Conservation (phyloP, 2,113 vertebrate species). For the Theristicus caerulescens region DNA sequence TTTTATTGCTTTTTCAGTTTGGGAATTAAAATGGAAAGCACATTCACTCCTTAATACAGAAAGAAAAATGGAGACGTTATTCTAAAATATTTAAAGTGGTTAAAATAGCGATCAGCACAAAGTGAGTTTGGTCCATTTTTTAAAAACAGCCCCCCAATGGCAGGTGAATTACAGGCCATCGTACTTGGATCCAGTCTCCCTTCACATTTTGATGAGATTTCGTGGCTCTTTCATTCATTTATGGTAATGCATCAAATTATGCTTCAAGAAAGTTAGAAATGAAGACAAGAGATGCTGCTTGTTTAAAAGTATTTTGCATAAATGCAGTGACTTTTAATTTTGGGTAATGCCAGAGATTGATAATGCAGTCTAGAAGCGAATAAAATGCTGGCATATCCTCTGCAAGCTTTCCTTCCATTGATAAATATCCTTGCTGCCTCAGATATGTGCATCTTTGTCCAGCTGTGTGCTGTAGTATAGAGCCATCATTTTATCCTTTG, state of each 20-base stretch:
- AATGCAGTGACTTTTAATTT: conserved; percentile 25
- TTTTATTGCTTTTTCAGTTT: neutral
- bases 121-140: neutral
- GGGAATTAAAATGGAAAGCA: neutral
- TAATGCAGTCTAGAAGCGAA: neutral
- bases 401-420: neutral
- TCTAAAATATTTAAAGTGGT: neutral
- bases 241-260: conserved; percentile 13
- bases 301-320: conserved; percentile 28
- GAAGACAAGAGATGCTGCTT: conserved; percentile 13
- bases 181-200: neutral
- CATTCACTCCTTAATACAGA: neutral
- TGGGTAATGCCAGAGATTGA: neutral
- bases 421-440: neutral
- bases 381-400: neutral
- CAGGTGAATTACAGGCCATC: neutral
- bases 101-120: neutral
- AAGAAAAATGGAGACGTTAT: neutral
- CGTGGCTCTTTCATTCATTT: neutral
- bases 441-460: neutral
- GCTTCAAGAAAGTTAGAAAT: conserved; percentile 20
- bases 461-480: neutral
- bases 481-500: neutral
- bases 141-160: neutral
- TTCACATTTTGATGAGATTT: conserved; percentile 10